These are phyloP conservation scores for Rattus norvegicus DNA, from an alignment of 2,113 vertebrate species.

Conservation along the genomic window DNA sequence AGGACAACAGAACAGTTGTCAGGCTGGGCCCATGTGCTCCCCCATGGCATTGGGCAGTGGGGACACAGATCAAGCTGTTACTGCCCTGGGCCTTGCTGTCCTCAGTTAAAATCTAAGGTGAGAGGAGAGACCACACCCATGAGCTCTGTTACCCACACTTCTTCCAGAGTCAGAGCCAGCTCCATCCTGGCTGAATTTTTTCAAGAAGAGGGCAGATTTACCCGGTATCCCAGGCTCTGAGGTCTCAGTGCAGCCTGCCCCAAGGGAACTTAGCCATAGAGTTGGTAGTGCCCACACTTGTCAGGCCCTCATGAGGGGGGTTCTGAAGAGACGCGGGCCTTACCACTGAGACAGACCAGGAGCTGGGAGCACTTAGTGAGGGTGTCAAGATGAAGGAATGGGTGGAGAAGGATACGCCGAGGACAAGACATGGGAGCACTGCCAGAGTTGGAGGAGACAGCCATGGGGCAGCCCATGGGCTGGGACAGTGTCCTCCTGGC, in stretches of 20 bases:
- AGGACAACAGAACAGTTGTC: background rate
- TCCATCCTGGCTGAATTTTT: background rate
- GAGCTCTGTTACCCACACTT: background rate
- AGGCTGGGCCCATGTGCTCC: rapidly evolving
- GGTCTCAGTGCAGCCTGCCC: rapidly evolving
- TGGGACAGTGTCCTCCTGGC: background rate
- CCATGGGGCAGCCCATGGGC: too few relatives aligned
- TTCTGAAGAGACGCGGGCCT: background rate
- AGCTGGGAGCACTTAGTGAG: background rate
- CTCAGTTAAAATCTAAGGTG: rapidly evolving
- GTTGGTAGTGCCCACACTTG: background rate
- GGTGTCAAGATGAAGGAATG: rapidly evolving
- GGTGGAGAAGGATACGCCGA: background rate
- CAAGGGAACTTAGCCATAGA: rapidly evolving
- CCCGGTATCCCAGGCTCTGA: background rate
- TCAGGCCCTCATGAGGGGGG: rapidly evolving
- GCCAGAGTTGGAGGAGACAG: background rate
- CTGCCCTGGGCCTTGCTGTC: background rate
- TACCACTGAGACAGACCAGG: background rate
- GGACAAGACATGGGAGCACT: rapidly evolving
- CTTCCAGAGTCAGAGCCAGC: background rate
- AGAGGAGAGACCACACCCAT: too few relatives aligned
- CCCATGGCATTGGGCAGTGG: rapidly evolving
- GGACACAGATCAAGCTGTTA: rapidly evolving
- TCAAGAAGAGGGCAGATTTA: background rate